Evolutionary conservation across 2,113 vertebrate species (phyloP).

Genomic region (Cynocephalus volans): DNA sequence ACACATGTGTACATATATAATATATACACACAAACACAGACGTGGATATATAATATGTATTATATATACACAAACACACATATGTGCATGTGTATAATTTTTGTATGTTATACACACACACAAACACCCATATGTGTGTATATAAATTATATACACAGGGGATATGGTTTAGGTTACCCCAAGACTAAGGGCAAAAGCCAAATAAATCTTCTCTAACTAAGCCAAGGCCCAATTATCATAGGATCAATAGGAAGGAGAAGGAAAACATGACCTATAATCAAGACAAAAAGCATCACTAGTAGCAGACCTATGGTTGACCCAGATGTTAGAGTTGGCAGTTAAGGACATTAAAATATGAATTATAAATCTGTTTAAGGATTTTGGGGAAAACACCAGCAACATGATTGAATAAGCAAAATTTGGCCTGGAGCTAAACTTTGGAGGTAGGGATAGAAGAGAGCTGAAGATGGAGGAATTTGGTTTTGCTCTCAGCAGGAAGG

Average conservation of each 20-base stretch:
- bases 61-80: no score
- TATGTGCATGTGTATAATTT: no score
- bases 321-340: background rate
- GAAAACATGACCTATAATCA: background rate
- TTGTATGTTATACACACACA: no score
- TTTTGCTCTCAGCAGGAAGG: background rate
- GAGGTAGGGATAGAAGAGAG: background rate
- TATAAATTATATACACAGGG: background rate
- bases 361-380: slow-evolving; percentile 47
- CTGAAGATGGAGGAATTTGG: background rate
- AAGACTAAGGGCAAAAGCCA: slow-evolving; percentile 8
- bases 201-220: slow-evolving; percentile 26
- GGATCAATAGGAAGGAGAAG: background rate
- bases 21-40: no score
- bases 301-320: background rate
- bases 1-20: no score
- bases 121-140: no score
- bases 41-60: no score
- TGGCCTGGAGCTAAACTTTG: background rate
- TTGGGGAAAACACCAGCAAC: background rate
- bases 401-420: background rate
- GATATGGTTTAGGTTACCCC: background rate
- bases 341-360: slow-evolving; percentile 33
- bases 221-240: background rate
- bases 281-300: slow-evolving; percentile 39